Conservation (phyloP, 2,113 vertebrate species). For the Ictidomys tridecemlineatus region DNA sequence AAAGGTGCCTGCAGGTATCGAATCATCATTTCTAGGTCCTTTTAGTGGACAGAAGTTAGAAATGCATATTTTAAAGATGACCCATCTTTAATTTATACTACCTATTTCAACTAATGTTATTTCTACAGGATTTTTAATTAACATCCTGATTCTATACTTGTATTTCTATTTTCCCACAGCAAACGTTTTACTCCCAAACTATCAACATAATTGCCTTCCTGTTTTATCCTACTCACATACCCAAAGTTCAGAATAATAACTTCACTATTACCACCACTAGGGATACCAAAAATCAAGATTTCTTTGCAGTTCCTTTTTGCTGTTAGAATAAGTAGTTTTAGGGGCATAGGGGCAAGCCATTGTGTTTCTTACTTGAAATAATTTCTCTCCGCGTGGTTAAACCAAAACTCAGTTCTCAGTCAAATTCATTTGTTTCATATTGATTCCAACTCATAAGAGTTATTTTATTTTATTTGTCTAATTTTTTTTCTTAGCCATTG, state of each 20-base stretch:
- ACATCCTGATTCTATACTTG: background rate
- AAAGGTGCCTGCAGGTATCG: background rate
- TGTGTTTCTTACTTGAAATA: conserved; percentile 30
- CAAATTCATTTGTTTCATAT: conserved; percentile 13
- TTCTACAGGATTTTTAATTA: background rate
- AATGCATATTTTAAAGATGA: conserved; percentile 27
- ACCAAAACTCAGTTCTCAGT: background rate
- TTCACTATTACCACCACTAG: background rate
- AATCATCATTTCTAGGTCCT: background rate
- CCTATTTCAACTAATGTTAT: background rate
- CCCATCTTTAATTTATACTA: background rate
- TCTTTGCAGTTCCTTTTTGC: background rate
- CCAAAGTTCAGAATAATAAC: background rate
- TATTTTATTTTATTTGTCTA: no score
- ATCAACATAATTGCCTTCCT: background rate
- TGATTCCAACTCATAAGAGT: background rate
- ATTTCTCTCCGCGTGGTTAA: background rate
- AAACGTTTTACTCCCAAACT: background rate
- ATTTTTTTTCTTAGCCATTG: no score
- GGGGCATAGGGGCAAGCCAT: background rate
- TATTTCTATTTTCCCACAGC: background rate
- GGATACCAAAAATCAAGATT: background rate
- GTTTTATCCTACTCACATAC: background rate
- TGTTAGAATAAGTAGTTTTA: background rate
- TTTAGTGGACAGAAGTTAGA: background rate